Percentiles rank a stretch among this genome's conserved stretches.
phyloP scores from a whole-genome alignment of 1,140 invertebrate genomes.

The Drosophila leontia region DNA sequence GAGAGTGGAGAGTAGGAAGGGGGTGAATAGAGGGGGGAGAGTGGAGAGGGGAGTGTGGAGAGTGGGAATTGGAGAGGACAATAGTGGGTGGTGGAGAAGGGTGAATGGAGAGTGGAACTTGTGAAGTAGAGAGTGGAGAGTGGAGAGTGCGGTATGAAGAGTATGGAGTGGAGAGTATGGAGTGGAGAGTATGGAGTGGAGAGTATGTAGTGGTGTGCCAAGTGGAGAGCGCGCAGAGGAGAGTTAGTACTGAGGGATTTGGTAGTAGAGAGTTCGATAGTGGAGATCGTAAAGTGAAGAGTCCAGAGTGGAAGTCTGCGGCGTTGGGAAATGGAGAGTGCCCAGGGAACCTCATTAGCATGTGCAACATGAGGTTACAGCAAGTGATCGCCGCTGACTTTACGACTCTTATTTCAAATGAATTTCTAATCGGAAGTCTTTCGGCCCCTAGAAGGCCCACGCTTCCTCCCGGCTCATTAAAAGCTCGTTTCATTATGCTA shows the following conservation, averaged over 20 bases:
- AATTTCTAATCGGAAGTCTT: constrained; percentile 40
- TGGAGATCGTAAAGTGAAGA: neutral
- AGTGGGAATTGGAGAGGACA: neutral
- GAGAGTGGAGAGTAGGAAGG: neutral
- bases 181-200: neutral
- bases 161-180: neutral
- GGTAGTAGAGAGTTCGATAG: neutral
- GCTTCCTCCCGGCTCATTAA: constrained; percentile 52
- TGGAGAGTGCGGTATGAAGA: neutral
- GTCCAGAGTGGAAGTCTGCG: too few species aligned
- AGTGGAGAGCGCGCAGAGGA: too few species aligned
- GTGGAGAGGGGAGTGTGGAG: neutral
- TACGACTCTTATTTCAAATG: constrained; percentile 10
- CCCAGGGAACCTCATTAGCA: constrained; percentile 31
- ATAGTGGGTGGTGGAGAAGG: neutral
- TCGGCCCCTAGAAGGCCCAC: constrained; percentile 23
- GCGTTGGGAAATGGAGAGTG: neutral
- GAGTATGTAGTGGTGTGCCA: too few species aligned
- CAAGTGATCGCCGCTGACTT: constrained; percentile 15
- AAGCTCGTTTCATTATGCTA: constrained; percentile 61
- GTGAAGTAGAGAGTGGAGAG: too few species aligned
- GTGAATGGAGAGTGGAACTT: neutral
- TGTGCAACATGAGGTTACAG: constrained; percentile 21
- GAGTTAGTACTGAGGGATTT: too few species aligned
- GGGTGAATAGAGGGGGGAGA: neutral